Evolutionary conservation across 2,113 vertebrate species (phyloP), one percentile per base, ranked within the genome.

Genomic region (Brevimyrus niger): DNA sequence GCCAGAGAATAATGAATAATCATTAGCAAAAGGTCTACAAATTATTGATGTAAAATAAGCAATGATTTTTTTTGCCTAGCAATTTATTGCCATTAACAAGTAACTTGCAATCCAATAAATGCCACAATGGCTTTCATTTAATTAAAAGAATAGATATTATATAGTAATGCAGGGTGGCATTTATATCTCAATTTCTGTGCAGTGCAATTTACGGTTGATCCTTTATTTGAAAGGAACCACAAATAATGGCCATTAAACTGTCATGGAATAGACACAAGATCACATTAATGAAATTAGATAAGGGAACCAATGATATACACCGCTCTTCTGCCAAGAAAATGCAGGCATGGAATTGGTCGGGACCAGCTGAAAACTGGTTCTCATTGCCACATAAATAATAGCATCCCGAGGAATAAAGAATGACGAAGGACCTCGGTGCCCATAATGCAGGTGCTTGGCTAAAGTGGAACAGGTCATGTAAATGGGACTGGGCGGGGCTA

Each of bases 71-170:
- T 96, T 96, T 96, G 94, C 94, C 93, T 91, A 90, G 88, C 95
- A 97, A 96, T 97, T 96, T 94, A 92, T 96, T 96, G 96, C 95
- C 95, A 97, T 98, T 98, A 98, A 97, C 96, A 96, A 97, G 97
- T 96, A 97, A 97, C 95, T 97, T 96, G 96, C 94, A 96, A 97
- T 97, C 97, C 97, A 99, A 98, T 98, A 98, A 98, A 97, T 96
- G 97, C 97, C 97, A 97, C 96, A 95, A 97, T 97, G 95, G 96
- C 97, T 98, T 98, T 98, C 97, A 96, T 97, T 99, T 98, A 99
- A 98, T 98, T 98, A 99, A 99, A 99, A 98, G 97, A 96, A 97
- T 97, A 98, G 98, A 98, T 99, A 99, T 96, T 97, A 97, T 95
- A 95, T 95, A 96, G 96, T 97, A 97, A 98, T 96, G 96, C 96